These are phyloP conservation scores for Beroe forskalii DNA, from an alignment of 37 sponge, comb jelly and placozoan genomes.

Conservation along the genomic window DNA sequence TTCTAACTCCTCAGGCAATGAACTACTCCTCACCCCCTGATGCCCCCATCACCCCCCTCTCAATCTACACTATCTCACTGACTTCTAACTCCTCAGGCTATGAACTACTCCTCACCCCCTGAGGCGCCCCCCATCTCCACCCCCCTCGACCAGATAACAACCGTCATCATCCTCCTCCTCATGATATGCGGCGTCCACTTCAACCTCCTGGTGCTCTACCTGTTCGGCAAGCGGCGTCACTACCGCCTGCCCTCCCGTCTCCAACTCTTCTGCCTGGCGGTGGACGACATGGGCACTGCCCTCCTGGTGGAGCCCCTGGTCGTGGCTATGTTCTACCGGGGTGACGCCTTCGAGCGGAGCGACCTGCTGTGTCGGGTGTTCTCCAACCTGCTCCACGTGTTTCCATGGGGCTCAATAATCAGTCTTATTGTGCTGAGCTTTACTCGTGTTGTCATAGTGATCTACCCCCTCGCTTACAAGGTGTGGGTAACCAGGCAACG, in stretches of 20 bases:
- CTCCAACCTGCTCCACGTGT: slow-evolving; percentile 60
- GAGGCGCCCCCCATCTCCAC: not conserved
- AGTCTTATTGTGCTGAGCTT: slow-evolving; percentile 23
- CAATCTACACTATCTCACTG: no score
- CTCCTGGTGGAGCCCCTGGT: slow-evolving; percentile 50
- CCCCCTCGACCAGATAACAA: not conserved
- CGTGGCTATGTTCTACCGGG: slow-evolving; percentile 37
- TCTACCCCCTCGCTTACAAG: slow-evolving; percentile 56
- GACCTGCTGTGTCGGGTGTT: slow-evolving; percentile 33
- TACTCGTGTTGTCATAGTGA: slow-evolving; percentile 37
- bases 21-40: no score
- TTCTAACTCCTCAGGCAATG: no score
- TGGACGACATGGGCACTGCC: slow-evolving; percentile 52
- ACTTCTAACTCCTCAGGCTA: no score
- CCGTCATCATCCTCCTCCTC: slow-evolving; percentile 24
- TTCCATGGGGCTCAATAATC: slow-evolving; percentile 64
- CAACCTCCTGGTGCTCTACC: slow-evolving; percentile 50
- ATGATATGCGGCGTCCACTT: slow-evolving; percentile 46
- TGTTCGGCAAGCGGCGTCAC: slow-evolving; percentile 29
- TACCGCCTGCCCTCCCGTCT: slow-evolving; percentile 52
- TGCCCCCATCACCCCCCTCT: no score
- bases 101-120: not conserved
- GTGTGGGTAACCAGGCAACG: slow-evolving; percentile 31
- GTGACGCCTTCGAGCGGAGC: not conserved
- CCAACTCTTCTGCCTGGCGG: slow-evolving; percentile 31